Conservation (phyloP, 1,140 invertebrate species). For the Oreohelix idahoensis region DNA sequence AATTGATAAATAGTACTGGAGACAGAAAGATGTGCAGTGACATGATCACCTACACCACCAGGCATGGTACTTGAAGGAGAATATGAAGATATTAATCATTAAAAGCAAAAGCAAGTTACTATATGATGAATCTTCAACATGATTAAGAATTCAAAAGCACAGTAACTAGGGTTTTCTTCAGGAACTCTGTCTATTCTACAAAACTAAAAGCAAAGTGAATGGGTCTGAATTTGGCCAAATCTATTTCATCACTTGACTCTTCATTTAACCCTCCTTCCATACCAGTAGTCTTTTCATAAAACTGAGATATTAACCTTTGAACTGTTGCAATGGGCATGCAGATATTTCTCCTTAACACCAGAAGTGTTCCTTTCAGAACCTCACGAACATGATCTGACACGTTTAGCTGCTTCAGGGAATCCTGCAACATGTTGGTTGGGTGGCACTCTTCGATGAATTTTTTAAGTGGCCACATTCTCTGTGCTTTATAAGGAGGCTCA, state of each 20-base stretch:
- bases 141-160: too few species aligned
- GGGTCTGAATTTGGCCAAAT: not conserved
- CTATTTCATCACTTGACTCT: not conserved
- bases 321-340: slow-evolving; percentile 16
- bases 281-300: not conserved
- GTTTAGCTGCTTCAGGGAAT: not conserved
- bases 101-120: too few species aligned
- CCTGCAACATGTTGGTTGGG: slow-evolving; percentile 46
- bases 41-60: too few species aligned
- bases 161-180: too few species aligned
- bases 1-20: too few species aligned
- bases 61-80: too few species aligned
- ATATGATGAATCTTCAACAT: too few species aligned
- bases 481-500: slow-evolving; percentile 39
- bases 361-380: slow-evolving; percentile 9
- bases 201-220: not conserved
- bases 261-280: not conserved
- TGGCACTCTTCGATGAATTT: slow-evolving; percentile 46
- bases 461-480: slow-evolving; percentile 41
- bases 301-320: slow-evolving; percentile 7
- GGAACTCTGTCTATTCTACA: too few species aligned
- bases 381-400: not conserved
- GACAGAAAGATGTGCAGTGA: too few species aligned
- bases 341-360: slow-evolving; percentile 1
- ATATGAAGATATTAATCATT: too few species aligned